These are phyloP conservation scores for Petrocephalus microphthalmus DNA, from an alignment of 2,113 vertebrate species.

Conservation along the genomic window DNA sequence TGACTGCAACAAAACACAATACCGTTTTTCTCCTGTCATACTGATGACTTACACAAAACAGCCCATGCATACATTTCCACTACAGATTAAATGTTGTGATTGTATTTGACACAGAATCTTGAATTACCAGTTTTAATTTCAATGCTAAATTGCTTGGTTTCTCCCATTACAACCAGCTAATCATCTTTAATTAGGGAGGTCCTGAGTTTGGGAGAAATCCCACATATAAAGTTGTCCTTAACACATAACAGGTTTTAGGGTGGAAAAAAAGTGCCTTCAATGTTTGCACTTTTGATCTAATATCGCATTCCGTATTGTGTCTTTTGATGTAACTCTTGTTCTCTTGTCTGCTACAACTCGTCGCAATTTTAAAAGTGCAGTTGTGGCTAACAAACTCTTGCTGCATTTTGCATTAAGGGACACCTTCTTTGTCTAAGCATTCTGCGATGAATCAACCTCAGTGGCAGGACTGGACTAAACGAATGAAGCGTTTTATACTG, in stretches of 20 bases:
- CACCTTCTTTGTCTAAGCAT: neutral
- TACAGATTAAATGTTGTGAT: constrained; percentile 47
- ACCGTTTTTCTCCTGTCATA: neutral
- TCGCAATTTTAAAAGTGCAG: neutral
- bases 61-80: constrained; percentile 25
- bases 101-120: constrained; percentile 43
- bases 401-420: neutral
- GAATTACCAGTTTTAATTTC: constrained; percentile 43
- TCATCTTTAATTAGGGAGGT: constrained; percentile 39
- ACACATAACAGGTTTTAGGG: constrained; percentile 21
- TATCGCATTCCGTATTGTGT: neutral
- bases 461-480: neutral
- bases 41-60: constrained; percentile 29
- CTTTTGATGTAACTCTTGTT: too few species aligned
- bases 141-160: constrained; percentile 49
- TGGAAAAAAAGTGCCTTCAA: neutral
- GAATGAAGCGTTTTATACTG: neutral
- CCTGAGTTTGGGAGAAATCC: constrained; percentile 35
- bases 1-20: neutral
- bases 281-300: constrained; percentile 10
- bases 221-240: constrained; percentile 24
- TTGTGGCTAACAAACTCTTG: neutral
- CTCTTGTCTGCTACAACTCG: too few species aligned
- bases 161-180: constrained; percentile 45
- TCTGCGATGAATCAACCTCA: neutral